Evolutionary conservation across 2,797 vertebrate species (phyloP).

Genomic region (Thaleichthys pacificus): DNA sequence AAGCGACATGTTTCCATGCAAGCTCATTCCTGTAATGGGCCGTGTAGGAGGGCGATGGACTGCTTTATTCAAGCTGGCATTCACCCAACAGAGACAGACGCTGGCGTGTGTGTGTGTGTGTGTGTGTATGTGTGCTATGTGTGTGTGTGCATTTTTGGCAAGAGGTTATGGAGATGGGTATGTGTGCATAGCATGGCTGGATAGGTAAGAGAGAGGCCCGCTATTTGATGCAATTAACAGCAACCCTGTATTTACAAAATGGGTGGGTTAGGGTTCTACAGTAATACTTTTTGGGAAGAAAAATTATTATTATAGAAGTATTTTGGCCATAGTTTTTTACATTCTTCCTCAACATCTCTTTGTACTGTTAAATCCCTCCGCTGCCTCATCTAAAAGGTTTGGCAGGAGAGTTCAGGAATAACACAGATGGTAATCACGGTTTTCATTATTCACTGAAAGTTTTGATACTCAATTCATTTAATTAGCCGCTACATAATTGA

Average conservation of each 20-base stretch:
- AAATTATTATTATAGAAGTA: slow-evolving; percentile 37
- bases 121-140: slow-evolving; percentile 3
- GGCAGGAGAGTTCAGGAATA: slow-evolving; percentile 52
- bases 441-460: slow-evolving; percentile 63
- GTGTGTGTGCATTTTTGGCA: not conserved
- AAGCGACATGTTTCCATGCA: slow-evolving; percentile 18
- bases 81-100: not conserved
- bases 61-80: slow-evolving; percentile 23
- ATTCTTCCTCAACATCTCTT: slow-evolving; percentile 66
- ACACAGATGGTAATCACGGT: slow-evolving; percentile 62
- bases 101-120: not conserved
- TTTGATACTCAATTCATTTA: slow-evolving; percentile 63
- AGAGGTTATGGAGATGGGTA: not conserved
- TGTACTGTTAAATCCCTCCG: slow-evolving; percentile 59
- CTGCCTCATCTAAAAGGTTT: slow-evolving; percentile 62
- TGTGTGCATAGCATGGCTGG: not conserved
- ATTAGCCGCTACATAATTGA: slow-evolving; percentile 52
- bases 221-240: too few species aligned
- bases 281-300: slow-evolving; percentile 4
- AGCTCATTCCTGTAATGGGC: not conserved
- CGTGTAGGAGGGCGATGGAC: slow-evolving; percentile 29
- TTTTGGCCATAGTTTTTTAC: slow-evolving; percentile 43
- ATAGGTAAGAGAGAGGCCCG: not conserved
- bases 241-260: not conserved
- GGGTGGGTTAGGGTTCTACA: not conserved